These are phyloP conservation scores for Stenichneumon culpator DNA, from an alignment of 2,888 invertebrate species.

Conservation along the genomic window DNA sequence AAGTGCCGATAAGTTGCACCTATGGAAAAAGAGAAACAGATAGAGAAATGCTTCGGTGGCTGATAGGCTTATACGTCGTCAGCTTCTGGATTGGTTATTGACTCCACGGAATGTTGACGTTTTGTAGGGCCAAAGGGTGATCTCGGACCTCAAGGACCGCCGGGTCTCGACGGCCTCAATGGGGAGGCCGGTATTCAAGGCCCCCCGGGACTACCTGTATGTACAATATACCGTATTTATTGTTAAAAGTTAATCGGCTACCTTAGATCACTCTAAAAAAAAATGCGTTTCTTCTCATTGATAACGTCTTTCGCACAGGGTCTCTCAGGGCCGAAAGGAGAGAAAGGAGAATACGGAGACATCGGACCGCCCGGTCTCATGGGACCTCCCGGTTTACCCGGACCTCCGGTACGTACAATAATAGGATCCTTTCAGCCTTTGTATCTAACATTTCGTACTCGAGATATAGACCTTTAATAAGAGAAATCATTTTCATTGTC, in stretches of 20 bases:
- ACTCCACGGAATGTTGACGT: constrained; percentile 31
- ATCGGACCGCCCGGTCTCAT: constrained; percentile 97
- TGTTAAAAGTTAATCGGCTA: constrained; percentile 19
- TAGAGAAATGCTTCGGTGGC: constrained; percentile 32
- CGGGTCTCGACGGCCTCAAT: constrained; percentile 91
- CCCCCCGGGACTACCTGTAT: constrained; percentile 93
- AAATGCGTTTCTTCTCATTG: constrained; percentile 24
- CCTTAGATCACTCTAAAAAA: background rate
- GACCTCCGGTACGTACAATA: constrained; percentile 86
- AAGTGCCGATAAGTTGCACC: constrained; percentile 45
- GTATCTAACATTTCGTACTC: constrained; percentile 17
- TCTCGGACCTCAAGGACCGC: constrained; percentile 90
- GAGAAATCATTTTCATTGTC: constrained; percentile 38
- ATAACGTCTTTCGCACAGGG: constrained; percentile 86
- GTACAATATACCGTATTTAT: constrained; percentile 75
- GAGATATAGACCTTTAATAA: constrained; percentile 14
- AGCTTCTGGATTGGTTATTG: constrained; percentile 38
- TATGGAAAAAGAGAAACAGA: constrained; percentile 55
- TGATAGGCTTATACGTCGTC: constrained; percentile 50
- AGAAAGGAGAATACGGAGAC: constrained; percentile 95
- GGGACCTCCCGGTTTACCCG: constrained; percentile 94
- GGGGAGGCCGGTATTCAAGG: constrained; percentile 95
- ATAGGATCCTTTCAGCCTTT: constrained; percentile 36
- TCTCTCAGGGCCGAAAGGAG: constrained; percentile 94
- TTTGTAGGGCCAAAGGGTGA: constrained; percentile 91